Evolutionary conservation across 1,140 invertebrate genomes (phyloP), one percentile per base, ranked within the genome.

Genomic region (Tachypleus tridentatus): DNA sequence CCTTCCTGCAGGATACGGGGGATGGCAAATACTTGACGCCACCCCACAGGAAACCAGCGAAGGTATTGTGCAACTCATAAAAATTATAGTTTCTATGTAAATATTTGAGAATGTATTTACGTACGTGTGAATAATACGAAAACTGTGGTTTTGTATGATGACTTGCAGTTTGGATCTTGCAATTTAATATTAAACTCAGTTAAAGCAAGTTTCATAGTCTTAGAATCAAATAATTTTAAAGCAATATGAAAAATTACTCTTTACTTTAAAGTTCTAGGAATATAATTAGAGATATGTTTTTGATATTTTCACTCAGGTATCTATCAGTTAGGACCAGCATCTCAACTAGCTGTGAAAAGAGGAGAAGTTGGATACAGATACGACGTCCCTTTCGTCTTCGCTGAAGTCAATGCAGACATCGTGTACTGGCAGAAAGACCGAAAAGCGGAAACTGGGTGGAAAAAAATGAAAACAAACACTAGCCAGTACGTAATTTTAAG

Each of bases 21-120:
- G 93, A 1, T 97, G 93, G 93, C 93, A 97, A 76, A 91, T 85
- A 0, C 86, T 95, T 62, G 93, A 97, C 77, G 84, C 91, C 0
- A 97, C 93, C 1, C 94, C 93, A 0, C 94, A 98, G 74, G 93
- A 89, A 77, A 78, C 82, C 61, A 86, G 86, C 66, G 78, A 74
- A 11, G 78, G 76, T 74, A 76, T 74, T 29, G 29, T 29, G 2
- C 0, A 29, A 29, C 29, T 29, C 29, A 29, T 29, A 29, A 29
- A 29, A 29, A 29, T 29, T 29, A 29, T 29, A 29, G 29, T 29
- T 29, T 29, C 29, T 29, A 29, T 29, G 29, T 29, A 29, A 29
- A 29, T 29, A 29, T 29, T 29, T 29, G 29, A 29, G 29, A 29
- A 29, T 29, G 29, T 29, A 29, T 29, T 29, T 29, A 29, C 29